A percentile compares a stretch with the other conserved stretches of the same genome.
Conservation (phyloP, 2,113 vertebrate genomes). For the Varanus salvator region DNA sequence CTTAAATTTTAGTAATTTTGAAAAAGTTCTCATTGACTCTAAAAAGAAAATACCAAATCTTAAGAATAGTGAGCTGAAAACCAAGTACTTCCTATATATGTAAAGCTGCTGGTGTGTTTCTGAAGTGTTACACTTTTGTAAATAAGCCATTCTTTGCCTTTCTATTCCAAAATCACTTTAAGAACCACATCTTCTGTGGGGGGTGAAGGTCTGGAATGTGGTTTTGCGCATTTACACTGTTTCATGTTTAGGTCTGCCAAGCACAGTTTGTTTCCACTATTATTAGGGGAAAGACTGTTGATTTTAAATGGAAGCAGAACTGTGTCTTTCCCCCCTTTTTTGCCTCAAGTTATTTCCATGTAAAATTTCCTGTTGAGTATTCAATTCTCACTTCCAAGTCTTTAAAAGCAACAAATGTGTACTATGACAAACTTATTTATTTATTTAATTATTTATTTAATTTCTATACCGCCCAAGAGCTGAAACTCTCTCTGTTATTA, state of each 20-base stretch:
- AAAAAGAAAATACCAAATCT: neutral
- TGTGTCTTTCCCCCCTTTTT: neutral
- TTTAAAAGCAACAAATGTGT: slow-evolving; percentile 53
- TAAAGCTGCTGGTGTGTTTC: too few species aligned
- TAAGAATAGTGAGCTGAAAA: neutral
- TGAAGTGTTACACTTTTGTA: too few species aligned
- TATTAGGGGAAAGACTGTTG: slow-evolving; percentile 8
- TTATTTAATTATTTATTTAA: too few species aligned
- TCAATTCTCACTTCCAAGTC: slow-evolving; percentile 49
- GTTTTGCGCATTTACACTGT: neutral
- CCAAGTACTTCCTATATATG: neutral
- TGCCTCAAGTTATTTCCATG: slow-evolving; percentile 29
- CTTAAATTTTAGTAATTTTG: neutral
- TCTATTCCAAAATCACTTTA: accelerated
- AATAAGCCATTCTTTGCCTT: too few species aligned
- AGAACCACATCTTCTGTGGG: neutral
- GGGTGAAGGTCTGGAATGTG: neutral
- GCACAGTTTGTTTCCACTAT: neutral
- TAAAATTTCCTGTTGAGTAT: slow-evolving; percentile 37
- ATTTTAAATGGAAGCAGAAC: slow-evolving; percentile 15
- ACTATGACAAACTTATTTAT: slow-evolving; percentile 24
- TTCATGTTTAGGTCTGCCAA: neutral
- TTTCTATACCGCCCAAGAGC: too few species aligned
- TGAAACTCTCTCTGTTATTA: slow-evolving; percentile 7
- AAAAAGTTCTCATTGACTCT: neutral